Base-by-base conservation (phyloP, 2,888 invertebrate species). In the Trissonchulus latispiculum region DNA sequence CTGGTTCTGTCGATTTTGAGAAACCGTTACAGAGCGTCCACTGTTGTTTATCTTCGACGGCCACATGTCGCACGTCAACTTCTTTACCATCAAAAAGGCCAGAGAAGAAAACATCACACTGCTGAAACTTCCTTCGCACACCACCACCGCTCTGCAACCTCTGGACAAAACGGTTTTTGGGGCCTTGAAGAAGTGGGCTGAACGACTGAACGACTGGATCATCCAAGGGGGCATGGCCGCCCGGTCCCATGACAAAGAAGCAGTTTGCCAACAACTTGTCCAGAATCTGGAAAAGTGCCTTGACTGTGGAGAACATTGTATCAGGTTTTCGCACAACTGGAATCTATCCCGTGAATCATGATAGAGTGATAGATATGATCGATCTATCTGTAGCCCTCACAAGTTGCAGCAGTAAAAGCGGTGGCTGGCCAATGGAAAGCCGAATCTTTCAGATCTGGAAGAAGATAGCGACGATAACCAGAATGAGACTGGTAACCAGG, bases 261-360 rank as follows among this genome's bases (percentile, higher is more conserved):
- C 59, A n/a, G n/a, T 59, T 59, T 59, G 59, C n/a, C 59, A 59
- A 59, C 59, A 59, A 59, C 59, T 59, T 59, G n/a, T 23, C 18
- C n/a, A 59, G 18, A n/a, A 59, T 59, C n/a, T 59, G 59, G 59
- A n/a, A n/a, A 18, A 59, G n/a, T 23, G 59, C 18, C n/a, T 59
- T 59, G 59, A 23, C 59, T 18, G 18, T n/a, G 18, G 18, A 18
- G n/a, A 59, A 59, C n/a, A 59, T 59, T 59, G n/a, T n/a, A 59
- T 59, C 59, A 23, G 59, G 59, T 59, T 59, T 59, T n/a, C 59
- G 59, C 18, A 59, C 59, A 59, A n/a, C n/a, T 59, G 59, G 59
- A 59, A 59, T 59, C 18, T 59, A 59, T 59, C 59, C n/a, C n/a
- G n/a, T n/a, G n/a, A n/a, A n/a, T n/a, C 59, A 59, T 59, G n/a